A percentile compares a stretch with the other conserved stretches of the same genome.
Conservation (phyloP, 2,797 vertebrate genomes). For the Hydrolagus colliei region DNA sequence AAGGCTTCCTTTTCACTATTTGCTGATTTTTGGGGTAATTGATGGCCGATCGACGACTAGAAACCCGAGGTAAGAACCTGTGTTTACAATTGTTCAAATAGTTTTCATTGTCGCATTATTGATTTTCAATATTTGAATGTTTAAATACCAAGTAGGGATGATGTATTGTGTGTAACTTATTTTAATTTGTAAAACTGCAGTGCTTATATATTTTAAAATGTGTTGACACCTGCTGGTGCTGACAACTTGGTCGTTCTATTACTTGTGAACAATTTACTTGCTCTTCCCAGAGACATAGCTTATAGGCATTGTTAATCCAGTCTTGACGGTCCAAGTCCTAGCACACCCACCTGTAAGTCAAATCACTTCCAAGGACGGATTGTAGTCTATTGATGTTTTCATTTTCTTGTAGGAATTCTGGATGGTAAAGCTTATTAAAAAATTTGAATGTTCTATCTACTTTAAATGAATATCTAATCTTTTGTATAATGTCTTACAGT, state of each 20-base stretch:
- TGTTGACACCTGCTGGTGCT: constrained; percentile 61
- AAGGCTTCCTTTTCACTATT: constrained; percentile 58
- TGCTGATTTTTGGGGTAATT: constrained; percentile 54
- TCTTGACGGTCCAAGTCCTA: constrained; percentile 95
- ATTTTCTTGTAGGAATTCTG: constrained; percentile 59
- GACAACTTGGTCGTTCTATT: constrained; percentile 61
- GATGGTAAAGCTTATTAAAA: constrained; percentile 19
- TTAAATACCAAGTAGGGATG: constrained; percentile 34
- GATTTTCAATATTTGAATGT: constrained; percentile 57
- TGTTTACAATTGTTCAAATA: constrained; percentile 70
- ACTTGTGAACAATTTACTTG: constrained; percentile 97
- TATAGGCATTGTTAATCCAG: constrained; percentile 98
- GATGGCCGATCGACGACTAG: constrained; percentile 47
- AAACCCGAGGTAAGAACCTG: constrained; percentile 64
- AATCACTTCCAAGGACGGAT: constrained; percentile 87
- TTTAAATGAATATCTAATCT: constrained; percentile 15
- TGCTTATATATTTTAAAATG: constrained; percentile 37
- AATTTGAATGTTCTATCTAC: constrained; percentile 1
- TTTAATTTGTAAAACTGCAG: constrained; percentile 42
- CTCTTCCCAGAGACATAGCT: constrained; percentile 99
- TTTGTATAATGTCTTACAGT: neutral
- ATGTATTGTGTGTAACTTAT: constrained; percentile 42
- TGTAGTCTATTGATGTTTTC: constrained; percentile 63
- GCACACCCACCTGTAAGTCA: constrained; percentile 99
- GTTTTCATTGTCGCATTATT: constrained; percentile 58